These are phyloP conservation scores for Daphoenositta chrysoptera DNA, from an alignment of 2,113 vertebrate genomes.

Conservation along the genomic window DNA sequence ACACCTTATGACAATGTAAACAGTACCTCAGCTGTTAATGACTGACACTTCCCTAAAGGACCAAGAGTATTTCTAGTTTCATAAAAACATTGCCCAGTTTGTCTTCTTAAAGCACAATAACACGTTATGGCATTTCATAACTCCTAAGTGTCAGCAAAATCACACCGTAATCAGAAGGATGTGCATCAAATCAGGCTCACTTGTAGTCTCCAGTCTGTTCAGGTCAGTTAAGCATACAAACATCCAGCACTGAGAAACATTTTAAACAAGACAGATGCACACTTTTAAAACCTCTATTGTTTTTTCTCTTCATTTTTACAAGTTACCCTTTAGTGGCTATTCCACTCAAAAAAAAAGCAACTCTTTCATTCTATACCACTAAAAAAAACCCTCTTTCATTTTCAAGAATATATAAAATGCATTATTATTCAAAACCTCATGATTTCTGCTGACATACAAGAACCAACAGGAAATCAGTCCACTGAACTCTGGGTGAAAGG, in stretches of 20 bases:
- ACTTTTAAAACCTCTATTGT: accelerated
- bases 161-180: neutral
- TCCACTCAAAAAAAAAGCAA: neutral
- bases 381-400: neutral
- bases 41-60: neutral
- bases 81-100: neutral
- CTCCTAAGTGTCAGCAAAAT: neutral
- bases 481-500: neutral
- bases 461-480: neutral
- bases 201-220: accelerated
- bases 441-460: neutral
- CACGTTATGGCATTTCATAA: neutral
- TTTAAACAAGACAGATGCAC: neutral
- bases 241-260: neutral
- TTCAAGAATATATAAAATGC: neutral
- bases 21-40: neutral
- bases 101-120: neutral
- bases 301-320: neutral
- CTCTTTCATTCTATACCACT: neutral
- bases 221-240: neutral
- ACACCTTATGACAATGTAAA: neutral
- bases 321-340: neutral
- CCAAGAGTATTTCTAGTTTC: neutral
- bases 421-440: neutral
- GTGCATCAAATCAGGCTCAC: neutral